Evolutionary conservation across 2,888 invertebrate genomes (phyloP), one percentile per base, ranked within the genome.

Genomic region (Pomacea canaliculata): DNA sequence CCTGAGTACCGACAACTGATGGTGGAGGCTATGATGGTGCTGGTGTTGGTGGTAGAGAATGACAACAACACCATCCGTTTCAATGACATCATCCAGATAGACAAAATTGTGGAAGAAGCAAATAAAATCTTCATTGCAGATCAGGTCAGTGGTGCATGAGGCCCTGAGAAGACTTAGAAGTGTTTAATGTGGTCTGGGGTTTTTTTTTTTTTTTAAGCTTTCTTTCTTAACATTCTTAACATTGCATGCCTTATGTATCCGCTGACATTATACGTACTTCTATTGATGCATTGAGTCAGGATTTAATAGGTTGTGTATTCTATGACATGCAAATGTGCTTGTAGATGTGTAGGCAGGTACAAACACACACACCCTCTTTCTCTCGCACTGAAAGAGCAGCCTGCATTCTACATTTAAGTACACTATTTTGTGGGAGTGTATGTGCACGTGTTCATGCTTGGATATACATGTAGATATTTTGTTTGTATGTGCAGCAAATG

Each of bases 1-100:
- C 99, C 99, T 0, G 99, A 99, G 91, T 99, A 99, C 91, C 93
- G 99, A 46, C 98, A 99, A 90, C 92, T 99, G 81, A 95, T 99
- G 75, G 99, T 99, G 0, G 93, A 99, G 92, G 98, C 97, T 0
- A 92, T 99, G 71, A 98, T 98, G 96, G 97, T 99, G 23, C 92
- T 99, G 62, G 97, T 97, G 0, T 91, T 98, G 62, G 83, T 93
- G 71, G 95, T 97, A 23, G 89, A 90, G 79, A 87, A 87, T 70
- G 90, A 90, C 76, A 82, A 83, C 76, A 68, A 78, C n/a, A 66
- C 72, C 66, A 82, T 86, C 59, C 83, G 84, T 67, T 79, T 88
- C 66, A 83, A 82, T 70, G 81, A 85, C 56, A 78, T 85, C 72
- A 89, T 92, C 72, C 87, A 90, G 80, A 96, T 99, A 0, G 98